A percentile compares a stretch with the other conserved stretches of the same genome.
phyloP scores from a whole-genome alignment of 2,113 vertebrate species.

The Phrynocephalus versicolor region DNA sequence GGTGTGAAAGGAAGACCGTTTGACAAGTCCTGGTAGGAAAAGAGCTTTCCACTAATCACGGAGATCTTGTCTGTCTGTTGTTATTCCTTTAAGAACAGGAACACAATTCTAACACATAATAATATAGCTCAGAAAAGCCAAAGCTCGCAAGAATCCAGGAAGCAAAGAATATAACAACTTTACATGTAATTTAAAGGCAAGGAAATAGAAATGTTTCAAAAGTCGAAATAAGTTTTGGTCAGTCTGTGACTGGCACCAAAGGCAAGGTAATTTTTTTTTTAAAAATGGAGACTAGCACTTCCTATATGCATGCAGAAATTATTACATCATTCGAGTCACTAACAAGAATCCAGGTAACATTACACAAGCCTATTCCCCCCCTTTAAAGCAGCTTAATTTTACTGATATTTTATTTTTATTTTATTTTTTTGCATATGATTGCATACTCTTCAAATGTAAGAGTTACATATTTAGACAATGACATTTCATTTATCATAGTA shows the following conservation, averaged over 20 bases:
- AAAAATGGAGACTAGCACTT: not conserved
- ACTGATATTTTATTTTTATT: not conserved
- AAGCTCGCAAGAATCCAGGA: slow-evolving; percentile 13
- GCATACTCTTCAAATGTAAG: not conserved
- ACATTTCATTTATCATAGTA: not conserved
- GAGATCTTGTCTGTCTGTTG: not conserved
- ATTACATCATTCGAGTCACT: not conserved
- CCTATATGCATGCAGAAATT: not conserved
- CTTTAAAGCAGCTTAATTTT: not conserved
- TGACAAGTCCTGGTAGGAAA: not conserved
- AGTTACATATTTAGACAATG: not conserved
- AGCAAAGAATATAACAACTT: not conserved
- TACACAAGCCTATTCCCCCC: not conserved
- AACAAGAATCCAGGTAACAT: not conserved
- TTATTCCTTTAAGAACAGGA: not conserved
- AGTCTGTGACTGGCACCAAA: not conserved
- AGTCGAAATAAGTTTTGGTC: not conserved
- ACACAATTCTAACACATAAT: not conserved
- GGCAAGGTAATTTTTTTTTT: not conserved
- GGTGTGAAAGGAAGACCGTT: not conserved
- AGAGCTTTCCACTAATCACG: not conserved
- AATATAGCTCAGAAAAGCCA: not conserved
- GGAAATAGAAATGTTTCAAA: not conserved
- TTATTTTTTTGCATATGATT: not conserved
- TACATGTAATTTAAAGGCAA: not conserved